Conservation (phyloP, 2,797 vertebrate genomes). For the Peromyscus attwateri region DNA sequence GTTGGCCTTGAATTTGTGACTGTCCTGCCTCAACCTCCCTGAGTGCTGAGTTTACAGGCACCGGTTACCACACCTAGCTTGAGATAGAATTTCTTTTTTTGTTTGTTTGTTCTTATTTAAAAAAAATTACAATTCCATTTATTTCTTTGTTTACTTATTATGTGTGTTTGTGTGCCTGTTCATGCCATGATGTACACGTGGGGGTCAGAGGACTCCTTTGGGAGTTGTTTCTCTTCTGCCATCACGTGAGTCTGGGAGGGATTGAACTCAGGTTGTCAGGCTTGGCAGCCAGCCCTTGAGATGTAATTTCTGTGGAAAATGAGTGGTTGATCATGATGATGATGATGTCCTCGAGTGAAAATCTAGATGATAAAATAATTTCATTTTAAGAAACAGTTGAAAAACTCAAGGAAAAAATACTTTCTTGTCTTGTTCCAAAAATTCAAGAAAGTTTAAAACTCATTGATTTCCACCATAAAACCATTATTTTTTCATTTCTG, state of each 20-base stretch:
- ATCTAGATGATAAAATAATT: conserved; percentile 25
- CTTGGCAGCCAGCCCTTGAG: not conserved
- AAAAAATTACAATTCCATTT: not conserved
- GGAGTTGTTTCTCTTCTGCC: not conserved
- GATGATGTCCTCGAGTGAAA: conserved; percentile 47
- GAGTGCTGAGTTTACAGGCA: not conserved
- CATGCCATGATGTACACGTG: not conserved
- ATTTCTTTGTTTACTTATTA: not conserved
- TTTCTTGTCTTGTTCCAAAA: not conserved
- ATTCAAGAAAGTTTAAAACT: not conserved
- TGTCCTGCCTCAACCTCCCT: not conserved
- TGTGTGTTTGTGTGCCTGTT: not conserved
- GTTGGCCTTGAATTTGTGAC: not conserved
- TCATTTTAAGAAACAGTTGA: conserved; percentile 46
- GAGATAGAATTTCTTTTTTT: not conserved
- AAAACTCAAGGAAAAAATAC: conserved; percentile 42
- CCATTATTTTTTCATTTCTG: not conserved
- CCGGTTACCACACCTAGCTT: not conserved
- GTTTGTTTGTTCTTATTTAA: not conserved
- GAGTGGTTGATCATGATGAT: conserved; percentile 76
- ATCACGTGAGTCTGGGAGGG: no score
- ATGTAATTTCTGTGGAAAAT: conserved; percentile 74
- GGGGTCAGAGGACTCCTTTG: not conserved
- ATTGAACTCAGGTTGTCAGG: not conserved
- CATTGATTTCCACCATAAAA: not conserved